Percentiles rank a stretch among this genome's conserved stretches.
Conservation (phyloP, 92 coral and sea anemone genomes). For the Bergia sp. region DNA sequence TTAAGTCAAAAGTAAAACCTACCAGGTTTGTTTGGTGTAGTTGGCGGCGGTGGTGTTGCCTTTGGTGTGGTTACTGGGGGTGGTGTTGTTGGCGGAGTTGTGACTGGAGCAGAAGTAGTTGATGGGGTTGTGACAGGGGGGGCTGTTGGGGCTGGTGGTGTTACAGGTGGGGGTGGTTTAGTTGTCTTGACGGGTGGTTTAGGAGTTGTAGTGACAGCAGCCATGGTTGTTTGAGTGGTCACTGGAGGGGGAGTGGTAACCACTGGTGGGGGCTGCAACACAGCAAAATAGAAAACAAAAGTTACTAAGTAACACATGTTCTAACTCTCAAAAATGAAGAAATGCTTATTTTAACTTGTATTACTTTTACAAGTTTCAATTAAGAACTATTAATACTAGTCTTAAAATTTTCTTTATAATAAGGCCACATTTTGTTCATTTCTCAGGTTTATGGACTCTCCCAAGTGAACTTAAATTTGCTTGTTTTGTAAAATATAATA, state of each 20-base stretch:
- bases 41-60: conserved; percentile 44
- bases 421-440: too few relatives aligned
- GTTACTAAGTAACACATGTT: too few relatives aligned
- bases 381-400: too few relatives aligned
- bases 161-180: conserved; percentile 35
- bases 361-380: too few relatives aligned
- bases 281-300: too few relatives aligned
- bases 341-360: too few relatives aligned
- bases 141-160: conserved; percentile 43
- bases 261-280: conserved; percentile 34
- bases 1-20: neutral
- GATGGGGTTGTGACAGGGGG: conserved; percentile 51
- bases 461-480: too few relatives aligned
- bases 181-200: conserved; percentile 91
- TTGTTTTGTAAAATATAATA: too few relatives aligned
- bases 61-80: conserved; percentile 54
- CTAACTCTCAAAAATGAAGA: too few relatives aligned
- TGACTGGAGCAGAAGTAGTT: conserved; percentile 25
- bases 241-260: conserved; percentile 11
- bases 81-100: conserved; percentile 41
- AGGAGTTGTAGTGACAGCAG: conserved; percentile 18
- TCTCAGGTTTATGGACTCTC: too few relatives aligned
- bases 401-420: too few relatives aligned
- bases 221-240: neutral
- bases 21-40: conserved; percentile 36